These are phyloP conservation scores for Amiota minor DNA, from an alignment of 2,888 invertebrate genomes.

Conservation along the genomic window DNA sequence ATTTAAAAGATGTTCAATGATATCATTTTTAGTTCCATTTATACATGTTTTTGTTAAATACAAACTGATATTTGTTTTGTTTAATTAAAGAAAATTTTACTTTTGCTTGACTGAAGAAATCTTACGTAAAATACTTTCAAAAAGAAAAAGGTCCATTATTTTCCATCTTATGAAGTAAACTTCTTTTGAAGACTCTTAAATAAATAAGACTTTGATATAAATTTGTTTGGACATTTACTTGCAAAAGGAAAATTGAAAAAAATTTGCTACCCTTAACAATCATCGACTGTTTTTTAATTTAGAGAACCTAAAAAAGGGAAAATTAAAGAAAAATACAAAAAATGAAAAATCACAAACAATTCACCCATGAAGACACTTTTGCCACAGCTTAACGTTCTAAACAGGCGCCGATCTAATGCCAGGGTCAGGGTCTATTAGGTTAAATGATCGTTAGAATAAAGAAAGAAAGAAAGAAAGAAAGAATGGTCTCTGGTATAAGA, in stretches of 20 bases:
- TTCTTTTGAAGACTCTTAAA: conserved; percentile 13
- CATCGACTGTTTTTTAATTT: conserved; percentile 31
- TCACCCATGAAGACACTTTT: conserved; percentile 64
- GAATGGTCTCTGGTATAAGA: conserved; percentile 20
- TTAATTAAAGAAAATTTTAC: neutral
- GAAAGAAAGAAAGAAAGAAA: neutral
- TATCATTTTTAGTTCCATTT: no score
- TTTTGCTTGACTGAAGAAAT: conserved; percentile 20
- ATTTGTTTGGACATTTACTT: conserved; percentile 61
- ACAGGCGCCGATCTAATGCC: conserved; percentile 34
- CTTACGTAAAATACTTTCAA: neutral
- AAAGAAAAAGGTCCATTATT: neutral
- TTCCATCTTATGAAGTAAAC: conserved; percentile 2
- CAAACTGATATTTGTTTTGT: conserved; percentile 47
- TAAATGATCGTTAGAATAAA: conserved; percentile 64
- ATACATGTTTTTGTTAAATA: neutral
- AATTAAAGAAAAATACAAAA: conserved; percentile 52
- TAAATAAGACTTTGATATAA: conserved; percentile 54
- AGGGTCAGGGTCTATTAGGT: conserved; percentile 71
- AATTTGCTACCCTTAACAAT: conserved; percentile 14
- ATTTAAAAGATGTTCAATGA: no score
- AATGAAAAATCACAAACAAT: conserved; percentile 38
- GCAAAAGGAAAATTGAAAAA: conserved; percentile 55
- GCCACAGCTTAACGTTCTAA: conserved; percentile 62
- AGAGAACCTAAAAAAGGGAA: conserved; percentile 27